Conservation (phyloP, 2,888 invertebrate genomes). For the Oxystoma pomonae region DNA sequence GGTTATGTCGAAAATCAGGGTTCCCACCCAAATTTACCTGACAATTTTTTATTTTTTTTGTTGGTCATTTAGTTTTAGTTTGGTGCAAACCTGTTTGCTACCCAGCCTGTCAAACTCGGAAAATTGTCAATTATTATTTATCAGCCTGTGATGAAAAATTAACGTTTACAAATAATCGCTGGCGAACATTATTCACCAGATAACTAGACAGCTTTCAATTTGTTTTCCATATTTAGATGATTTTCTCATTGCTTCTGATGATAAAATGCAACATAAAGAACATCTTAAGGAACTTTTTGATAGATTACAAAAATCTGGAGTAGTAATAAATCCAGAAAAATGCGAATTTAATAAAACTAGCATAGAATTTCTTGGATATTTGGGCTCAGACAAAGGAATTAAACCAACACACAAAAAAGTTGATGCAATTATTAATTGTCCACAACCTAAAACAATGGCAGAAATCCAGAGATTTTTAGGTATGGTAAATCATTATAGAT, state of each 20-base stretch:
- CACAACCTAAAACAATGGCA: background rate
- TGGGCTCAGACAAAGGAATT: background rate
- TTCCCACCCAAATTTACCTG: too few species aligned
- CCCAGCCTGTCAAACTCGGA: too few species aligned
- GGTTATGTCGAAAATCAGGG: too few species aligned
- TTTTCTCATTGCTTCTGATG: background rate
- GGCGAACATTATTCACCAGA: too few species aligned
- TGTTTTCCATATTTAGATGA: background rate
- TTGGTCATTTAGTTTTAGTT: too few species aligned
- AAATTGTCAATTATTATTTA: too few species aligned
- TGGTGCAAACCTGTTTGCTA: too few species aligned
- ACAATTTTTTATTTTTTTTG: too few species aligned
- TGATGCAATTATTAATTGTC: background rate
- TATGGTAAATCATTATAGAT: background rate
- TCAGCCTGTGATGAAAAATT: too few species aligned
- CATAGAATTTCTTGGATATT: background rate
- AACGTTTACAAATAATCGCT: too few species aligned
- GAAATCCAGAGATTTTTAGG: background rate
- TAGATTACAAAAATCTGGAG: background rate
- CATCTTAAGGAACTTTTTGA: background rate
- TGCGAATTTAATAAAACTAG: background rate
- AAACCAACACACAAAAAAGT: background rate
- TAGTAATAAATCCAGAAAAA: background rate
- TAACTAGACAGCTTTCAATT: background rate
- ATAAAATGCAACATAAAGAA: background rate